Evolutionary conservation across 2,888 invertebrate species (phyloP).

Genomic region (Brachyptera risi): DNA sequence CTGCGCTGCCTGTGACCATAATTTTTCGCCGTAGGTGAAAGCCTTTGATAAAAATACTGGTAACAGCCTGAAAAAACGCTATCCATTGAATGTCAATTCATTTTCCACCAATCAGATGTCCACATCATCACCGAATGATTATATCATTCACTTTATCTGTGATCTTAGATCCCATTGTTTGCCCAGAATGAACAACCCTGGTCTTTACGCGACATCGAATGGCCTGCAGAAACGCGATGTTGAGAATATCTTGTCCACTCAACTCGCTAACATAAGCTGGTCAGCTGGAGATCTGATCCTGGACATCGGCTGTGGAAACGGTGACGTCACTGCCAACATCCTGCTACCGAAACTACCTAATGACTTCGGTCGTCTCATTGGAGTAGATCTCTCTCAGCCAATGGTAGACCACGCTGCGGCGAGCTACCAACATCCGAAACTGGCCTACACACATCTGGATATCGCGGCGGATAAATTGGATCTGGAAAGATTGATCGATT

Average conservation of each 20-base stretch:
- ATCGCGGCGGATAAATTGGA: slow-evolving; percentile 53
- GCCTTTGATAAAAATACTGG: too few species aligned
- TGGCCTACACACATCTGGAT: slow-evolving; percentile 51
- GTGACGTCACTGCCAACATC: slow-evolving; percentile 61
- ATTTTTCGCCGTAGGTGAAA: too few species aligned
- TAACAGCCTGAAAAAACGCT: too few species aligned
- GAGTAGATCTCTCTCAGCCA: slow-evolving; percentile 63
- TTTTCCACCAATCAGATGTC: too few species aligned
- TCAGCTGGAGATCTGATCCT: slow-evolving; percentile 42
- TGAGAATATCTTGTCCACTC: slow-evolving; percentile 59
- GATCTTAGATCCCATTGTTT: too few species aligned
- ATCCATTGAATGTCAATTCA: too few species aligned
- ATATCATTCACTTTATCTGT: too few species aligned
- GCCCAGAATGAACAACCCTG: slow-evolving; percentile 60
- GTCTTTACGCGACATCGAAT: slow-evolving; percentile 64
- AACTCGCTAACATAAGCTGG: slow-evolving; percentile 43
- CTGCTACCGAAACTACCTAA: slow-evolving; percentile 58
- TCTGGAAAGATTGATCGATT: slow-evolving; percentile 42
- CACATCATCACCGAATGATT: too few species aligned
- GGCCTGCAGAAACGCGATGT: slow-evolving; percentile 65
- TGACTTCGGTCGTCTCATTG: slow-evolving; percentile 52
- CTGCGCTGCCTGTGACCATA: too few species aligned
- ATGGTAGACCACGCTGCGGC: slow-evolving; percentile 58
- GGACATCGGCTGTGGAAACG: slow-evolving; percentile 74
- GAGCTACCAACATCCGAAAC: slow-evolving; percentile 43